phyloP scores from a whole-genome alignment of 2,797 vertebrate genomes.

The Rhinogobio ventralis region DNA sequence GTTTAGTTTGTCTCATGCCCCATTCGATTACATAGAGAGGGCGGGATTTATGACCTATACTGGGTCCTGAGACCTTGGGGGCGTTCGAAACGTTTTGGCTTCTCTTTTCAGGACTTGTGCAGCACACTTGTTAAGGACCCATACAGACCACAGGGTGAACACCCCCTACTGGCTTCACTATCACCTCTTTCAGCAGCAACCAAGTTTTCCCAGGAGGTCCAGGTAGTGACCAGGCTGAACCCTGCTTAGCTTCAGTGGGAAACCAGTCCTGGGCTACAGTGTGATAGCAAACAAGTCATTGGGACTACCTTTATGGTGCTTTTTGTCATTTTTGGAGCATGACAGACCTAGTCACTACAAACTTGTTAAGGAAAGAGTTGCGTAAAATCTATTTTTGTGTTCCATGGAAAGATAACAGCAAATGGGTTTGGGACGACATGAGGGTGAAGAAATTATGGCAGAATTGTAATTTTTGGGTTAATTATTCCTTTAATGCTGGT shows the following conservation, averaged over 20 bases:
- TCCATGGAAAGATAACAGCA: background rate
- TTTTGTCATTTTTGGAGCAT: background rate
- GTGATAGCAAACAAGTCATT: background rate
- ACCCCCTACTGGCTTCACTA: no score
- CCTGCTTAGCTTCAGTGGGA: background rate
- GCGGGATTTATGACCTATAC: no score
- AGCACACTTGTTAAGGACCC: no score
- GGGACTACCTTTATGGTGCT: background rate
- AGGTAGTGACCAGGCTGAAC: background rate
- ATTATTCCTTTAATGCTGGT: constrained; percentile 1
- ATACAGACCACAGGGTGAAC: background rate
- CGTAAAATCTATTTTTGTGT: background rate
- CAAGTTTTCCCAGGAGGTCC: no score
- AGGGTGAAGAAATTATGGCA: background rate
- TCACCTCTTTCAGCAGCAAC: no score
- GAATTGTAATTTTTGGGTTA: background rate
- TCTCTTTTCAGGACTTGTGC: no score
- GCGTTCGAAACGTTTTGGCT: no score
- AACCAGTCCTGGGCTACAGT: background rate
- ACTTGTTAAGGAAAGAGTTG: background rate
- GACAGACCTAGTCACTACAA: background rate
- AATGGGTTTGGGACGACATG: background rate
- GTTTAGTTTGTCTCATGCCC: no score
- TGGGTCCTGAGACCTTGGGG: no score
- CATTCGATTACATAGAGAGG: no score